Evolutionary conservation across 2,113 vertebrate genomes (phyloP), one percentile per base, ranked within the genome.

Genomic region (Zosterops lateralis): DNA sequence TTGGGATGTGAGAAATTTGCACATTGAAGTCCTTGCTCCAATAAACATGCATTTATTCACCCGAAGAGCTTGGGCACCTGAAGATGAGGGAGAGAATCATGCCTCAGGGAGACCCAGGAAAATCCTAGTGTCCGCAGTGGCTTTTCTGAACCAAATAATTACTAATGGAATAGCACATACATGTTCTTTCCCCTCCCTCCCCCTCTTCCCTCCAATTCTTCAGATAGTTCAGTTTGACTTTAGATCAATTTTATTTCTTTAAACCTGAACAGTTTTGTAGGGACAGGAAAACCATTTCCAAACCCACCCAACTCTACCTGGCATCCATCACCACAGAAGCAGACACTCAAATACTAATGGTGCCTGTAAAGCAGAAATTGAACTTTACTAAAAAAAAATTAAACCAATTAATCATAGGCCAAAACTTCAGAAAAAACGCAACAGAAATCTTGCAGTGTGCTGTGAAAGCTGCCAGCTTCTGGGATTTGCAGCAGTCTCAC

Each of bases 361-460:
- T 94, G 79, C 85, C 86, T 90, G 75, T 91, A 95, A 95, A 93
- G 65, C 67, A 95, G 74, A 93, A 95, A 96, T 64, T 86, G 79
- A 95, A 94, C 87, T 88, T 94, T 95, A 68, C 68, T 57, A 81
- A 88, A 77, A 65, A 68, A 71, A 93, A 91, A 96, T 95, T 96
- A 96, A 96, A 93, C 42, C 81, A 92, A 95, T 91, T 91, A 93
- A 95, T 95, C 67, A 93, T 86, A 90, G 79, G 45, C 75, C 61
- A 78, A 80, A 95, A 88, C 62, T 85, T 91, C 25, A 68, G 38
- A 24, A 60, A 81, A 74, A 60, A 20, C 1, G 2, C 20, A 16
- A 31, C 36, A 81, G 31, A 68, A 95, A 36, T 51, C 42, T 74
- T 92, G 42, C 31, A 73, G 22, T 42, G n/a, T 72, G 24, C 57